A percentile compares a stretch with the other conserved stretches of the same genome.
Conservation (phyloP, 2,797 vertebrate species). For the Pygocentrus nattereri region DNA sequence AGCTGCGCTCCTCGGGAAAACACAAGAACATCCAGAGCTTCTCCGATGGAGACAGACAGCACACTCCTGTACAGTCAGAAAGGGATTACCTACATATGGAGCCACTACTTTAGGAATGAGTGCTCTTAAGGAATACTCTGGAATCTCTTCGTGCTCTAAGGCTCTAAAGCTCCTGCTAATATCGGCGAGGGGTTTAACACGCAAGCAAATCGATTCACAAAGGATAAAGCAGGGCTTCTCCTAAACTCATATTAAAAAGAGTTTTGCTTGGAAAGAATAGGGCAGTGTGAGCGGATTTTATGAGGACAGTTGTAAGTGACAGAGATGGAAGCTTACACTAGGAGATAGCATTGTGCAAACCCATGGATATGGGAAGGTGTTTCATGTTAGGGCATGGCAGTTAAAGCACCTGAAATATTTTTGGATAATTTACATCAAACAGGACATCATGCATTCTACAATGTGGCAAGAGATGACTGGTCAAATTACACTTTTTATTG, state of each 20-base stretch:
- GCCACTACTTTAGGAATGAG: slow-evolving; percentile 36
- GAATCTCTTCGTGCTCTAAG: slow-evolving; percentile 7
- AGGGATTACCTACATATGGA: slow-evolving; percentile 36
- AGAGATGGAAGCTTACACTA: not conserved
- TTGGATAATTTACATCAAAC: too few relatives aligned
- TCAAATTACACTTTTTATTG: too few relatives aligned
- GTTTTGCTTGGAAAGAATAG: not conserved
- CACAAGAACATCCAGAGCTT: not conserved
- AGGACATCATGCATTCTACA: too few relatives aligned
- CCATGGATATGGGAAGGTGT: too few relatives aligned
- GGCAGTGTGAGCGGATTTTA: not conserved
- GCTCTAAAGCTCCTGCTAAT: slow-evolving; percentile 24
- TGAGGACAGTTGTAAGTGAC: not conserved
- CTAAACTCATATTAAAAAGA: slow-evolving; percentile 7
- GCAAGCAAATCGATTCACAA: slow-evolving; percentile 11
- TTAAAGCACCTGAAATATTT: too few relatives aligned
- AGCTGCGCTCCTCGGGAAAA: slow-evolving; percentile 44
- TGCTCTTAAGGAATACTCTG: slow-evolving; percentile 37
- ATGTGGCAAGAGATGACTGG: too few relatives aligned
- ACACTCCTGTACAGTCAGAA: slow-evolving; percentile 36
- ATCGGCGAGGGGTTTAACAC: slow-evolving; percentile 5
- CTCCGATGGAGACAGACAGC: slow-evolving; percentile 29
- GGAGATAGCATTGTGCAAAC: not conserved
- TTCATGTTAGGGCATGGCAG: too few relatives aligned
- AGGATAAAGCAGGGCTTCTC: slow-evolving; percentile 21